phyloP scores from a whole-genome alignment of 1,140 invertebrate species.

The Dysdera silvatica region DNA sequence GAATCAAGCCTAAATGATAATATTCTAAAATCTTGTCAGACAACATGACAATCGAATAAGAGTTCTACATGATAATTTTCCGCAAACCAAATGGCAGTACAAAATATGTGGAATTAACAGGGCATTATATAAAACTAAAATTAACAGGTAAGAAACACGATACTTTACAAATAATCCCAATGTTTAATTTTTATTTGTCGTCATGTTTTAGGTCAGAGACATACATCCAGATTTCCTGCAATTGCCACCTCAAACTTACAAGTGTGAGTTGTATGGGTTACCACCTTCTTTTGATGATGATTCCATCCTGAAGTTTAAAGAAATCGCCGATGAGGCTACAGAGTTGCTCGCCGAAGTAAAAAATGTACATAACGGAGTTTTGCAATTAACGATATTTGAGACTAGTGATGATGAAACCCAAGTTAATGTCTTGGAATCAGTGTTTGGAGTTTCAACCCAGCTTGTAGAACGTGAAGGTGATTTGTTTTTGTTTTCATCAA shows the following conservation, averaged over 20 bases:
- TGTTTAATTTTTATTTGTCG: too few relatives aligned
- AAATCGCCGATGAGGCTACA: background rate
- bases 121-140: too few relatives aligned
- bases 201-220: slow-evolving; percentile 8
- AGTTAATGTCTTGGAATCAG: slow-evolving; percentile 11
- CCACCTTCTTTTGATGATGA: background rate
- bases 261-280: background rate
- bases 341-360: slow-evolving; percentile 9
- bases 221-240: slow-evolving; percentile 1
- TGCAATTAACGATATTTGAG: slow-evolving; percentile 1
- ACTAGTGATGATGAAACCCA: slow-evolving; percentile 10
- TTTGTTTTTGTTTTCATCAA: too few relatives aligned
- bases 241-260: slow-evolving; percentile 1
- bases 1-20: too few relatives aligned
- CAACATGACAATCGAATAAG: too few relatives aligned
- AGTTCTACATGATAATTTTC: too few relatives aligned
- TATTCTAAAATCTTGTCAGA: too few relatives aligned
- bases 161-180: too few relatives aligned
- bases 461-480: too few relatives aligned
- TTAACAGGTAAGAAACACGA: too few relatives aligned
- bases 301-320: background rate
- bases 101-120: too few relatives aligned
- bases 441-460: slow-evolving; percentile 14
- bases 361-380: background rate
- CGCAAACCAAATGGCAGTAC: too few relatives aligned